Conservation (phyloP, 2,888 invertebrate genomes). For the Nomada ruficornis region DNA sequence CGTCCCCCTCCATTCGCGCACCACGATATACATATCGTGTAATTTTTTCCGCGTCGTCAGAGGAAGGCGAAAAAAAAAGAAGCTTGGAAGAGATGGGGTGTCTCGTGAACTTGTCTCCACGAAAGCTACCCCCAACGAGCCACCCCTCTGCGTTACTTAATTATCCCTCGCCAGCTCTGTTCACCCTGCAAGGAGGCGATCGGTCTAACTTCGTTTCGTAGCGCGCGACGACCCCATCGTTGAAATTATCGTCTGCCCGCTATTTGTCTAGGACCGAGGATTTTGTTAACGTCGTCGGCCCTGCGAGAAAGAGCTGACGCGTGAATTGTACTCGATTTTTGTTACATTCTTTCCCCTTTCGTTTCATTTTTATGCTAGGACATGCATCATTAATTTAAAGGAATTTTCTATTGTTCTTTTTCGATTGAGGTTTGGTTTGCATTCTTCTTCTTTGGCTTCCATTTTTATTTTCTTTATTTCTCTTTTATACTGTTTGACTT, state of each 20-base stretch:
- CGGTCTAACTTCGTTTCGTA: slow-evolving; percentile 79
- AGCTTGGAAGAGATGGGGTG: slow-evolving; percentile 27
- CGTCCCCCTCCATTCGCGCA: slow-evolving; percentile 39
- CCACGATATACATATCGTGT: slow-evolving; percentile 65
- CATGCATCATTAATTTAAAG: too few relatives aligned
- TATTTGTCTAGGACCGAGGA: slow-evolving; percentile 72
- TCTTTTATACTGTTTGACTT: too few relatives aligned
- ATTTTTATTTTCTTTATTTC: too few relatives aligned
- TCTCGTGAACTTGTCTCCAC: slow-evolving; percentile 54
- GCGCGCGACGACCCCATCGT: slow-evolving; percentile 68
- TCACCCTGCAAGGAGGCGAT: slow-evolving; percentile 72
- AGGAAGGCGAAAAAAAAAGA: slow-evolving; percentile 1
- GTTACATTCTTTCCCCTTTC: not conserved
- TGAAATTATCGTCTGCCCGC: slow-evolving; percentile 72
- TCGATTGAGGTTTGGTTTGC: too few relatives aligned
- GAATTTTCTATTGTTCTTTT: not conserved
- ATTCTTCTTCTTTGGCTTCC: too few relatives aligned
- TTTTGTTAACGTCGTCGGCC: slow-evolving; percentile 40
- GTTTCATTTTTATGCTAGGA: too few relatives aligned
- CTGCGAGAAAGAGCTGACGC: slow-evolving; percentile 32
- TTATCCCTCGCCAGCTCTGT: slow-evolving; percentile 76
- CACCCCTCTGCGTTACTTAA: slow-evolving; percentile 79
- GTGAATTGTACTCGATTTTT: not conserved
- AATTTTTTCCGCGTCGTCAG: slow-evolving; percentile 60
- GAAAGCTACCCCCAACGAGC: slow-evolving; percentile 53